Conservation (phyloP, 2,888 invertebrate species). For the Drosophila barbarae region DNA sequence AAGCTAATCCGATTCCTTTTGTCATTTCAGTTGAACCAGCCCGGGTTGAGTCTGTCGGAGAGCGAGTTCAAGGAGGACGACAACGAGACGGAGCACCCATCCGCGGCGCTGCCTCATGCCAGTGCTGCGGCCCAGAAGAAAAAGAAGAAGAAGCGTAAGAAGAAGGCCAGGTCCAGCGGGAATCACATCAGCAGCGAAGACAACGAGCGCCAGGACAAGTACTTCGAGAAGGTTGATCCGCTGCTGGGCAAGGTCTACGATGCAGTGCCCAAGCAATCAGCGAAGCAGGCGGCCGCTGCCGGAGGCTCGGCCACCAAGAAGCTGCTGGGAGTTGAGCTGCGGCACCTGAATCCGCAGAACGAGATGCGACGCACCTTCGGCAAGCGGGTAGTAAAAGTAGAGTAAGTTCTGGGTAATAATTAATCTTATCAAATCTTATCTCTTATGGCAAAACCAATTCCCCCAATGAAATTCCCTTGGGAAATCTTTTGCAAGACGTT, state of each 20-base stretch:
- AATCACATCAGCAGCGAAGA: slow-evolving; percentile 83
- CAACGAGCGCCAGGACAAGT: slow-evolving; percentile 80
- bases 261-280: slow-evolving; percentile 53
- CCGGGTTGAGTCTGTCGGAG: slow-evolving; percentile 82
- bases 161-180: slow-evolving; percentile 81
- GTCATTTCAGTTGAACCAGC: slow-evolving; percentile 82
- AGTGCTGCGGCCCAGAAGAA: slow-evolving; percentile 81
- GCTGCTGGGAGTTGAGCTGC: slow-evolving; percentile 84
- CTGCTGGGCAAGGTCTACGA: slow-evolving; percentile 74
- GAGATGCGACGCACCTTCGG: slow-evolving; percentile 91
- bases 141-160: slow-evolving; percentile 84
- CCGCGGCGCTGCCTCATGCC: slow-evolving; percentile 78
- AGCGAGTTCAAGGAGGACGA: slow-evolving; percentile 86
- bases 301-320: slow-evolving; percentile 82
- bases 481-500: no score
- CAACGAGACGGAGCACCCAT: slow-evolving; percentile 83
- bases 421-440: neutral
- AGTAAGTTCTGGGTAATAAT: slow-evolving; percentile 73
- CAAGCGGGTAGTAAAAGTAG: slow-evolving; percentile 86
- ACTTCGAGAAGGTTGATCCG: slow-evolving; percentile 75
- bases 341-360: slow-evolving; percentile 88
- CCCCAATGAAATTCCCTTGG: neutral
- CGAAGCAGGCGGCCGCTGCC: slow-evolving; percentile 49
- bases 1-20: neutral
- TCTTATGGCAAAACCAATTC: neutral